Percentiles rank a stretch among this genome's conserved stretches.
phyloP scores from a whole-genome alignment of 2,797 vertebrate genomes.

The Setipinna tenuifilis region DNA sequence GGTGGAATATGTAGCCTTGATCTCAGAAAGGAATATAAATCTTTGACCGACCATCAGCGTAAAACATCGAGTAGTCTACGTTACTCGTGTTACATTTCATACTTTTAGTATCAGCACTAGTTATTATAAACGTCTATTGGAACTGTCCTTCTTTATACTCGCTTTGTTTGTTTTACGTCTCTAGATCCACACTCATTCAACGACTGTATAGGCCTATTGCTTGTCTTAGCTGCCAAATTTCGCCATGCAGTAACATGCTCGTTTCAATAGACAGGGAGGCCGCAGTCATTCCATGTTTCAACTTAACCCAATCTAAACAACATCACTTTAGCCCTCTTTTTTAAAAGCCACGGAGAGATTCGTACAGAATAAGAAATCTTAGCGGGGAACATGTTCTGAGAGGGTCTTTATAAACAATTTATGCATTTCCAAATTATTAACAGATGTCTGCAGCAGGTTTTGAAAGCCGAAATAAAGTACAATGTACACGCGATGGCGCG shows the following conservation, averaged over 20 bases:
- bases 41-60: background rate
- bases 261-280: slow-evolving; percentile 39
- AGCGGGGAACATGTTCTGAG: slow-evolving; percentile 57
- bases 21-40: background rate
- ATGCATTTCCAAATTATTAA: slow-evolving; percentile 72
- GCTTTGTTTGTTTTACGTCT: background rate
- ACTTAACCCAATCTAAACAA: slow-evolving; percentile 52
- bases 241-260: slow-evolving; percentile 9
- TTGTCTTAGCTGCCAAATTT: slow-evolving; percentile 12
- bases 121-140: background rate
- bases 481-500: slow-evolving; percentile 44
- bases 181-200: background rate
- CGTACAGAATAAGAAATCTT: slow-evolving; percentile 53
- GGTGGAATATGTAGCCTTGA: slow-evolving; percentile 47
- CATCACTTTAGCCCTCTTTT: slow-evolving; percentile 31
- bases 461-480: slow-evolving; percentile 53
- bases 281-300: slow-evolving; percentile 39
- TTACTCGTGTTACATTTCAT: background rate
- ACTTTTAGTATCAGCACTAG: background rate
- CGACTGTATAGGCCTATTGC: background rate
- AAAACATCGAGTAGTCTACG: background rate
- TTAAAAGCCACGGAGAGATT: slow-evolving; percentile 55
- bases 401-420: slow-evolving; percentile 68
- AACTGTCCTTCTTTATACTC: background rate
- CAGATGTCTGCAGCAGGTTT: slow-evolving; percentile 72